These are phyloP conservation scores for Ellobium chinense DNA, from an alignment of 2,888 invertebrate species.

Conservation along the genomic window DNA sequence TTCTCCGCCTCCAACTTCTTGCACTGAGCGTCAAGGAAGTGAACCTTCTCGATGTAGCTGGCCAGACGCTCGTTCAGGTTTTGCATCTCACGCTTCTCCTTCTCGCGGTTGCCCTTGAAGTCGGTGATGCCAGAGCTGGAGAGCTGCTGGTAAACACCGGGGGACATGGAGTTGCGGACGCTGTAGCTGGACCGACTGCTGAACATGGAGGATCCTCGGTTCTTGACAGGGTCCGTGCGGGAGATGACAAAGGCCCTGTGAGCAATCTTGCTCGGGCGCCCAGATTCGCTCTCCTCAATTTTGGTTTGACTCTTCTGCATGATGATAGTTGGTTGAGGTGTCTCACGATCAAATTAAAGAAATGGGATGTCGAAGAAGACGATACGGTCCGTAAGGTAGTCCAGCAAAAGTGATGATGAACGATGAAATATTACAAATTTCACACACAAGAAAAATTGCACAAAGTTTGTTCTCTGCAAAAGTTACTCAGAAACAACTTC, in stretches of 20 bases:
- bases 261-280: slow-evolving; percentile 34
- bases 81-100: slow-evolving; percentile 80
- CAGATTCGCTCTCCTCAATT: background rate
- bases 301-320: slow-evolving; percentile 20
- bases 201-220: background rate
- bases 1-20: slow-evolving; percentile 73
- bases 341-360: background rate
- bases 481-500: slow-evolving; percentile 21
- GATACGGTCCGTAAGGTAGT: background rate
- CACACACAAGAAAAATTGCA: background rate
- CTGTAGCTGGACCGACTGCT: background rate
- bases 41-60: slow-evolving; percentile 80
- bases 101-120: slow-evolving; percentile 78
- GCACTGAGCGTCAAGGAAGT: slow-evolving; percentile 77
- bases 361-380: background rate
- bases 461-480: background rate
- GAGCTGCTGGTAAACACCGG: slow-evolving; percentile 58
- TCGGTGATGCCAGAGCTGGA: slow-evolving; percentile 76
- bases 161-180: slow-evolving; percentile 34
- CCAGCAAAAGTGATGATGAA: background rate
- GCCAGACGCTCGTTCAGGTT: slow-evolving; percentile 81
- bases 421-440: background rate
- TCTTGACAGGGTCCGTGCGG: background rate
- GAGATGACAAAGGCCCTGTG: slow-evolving; percentile 35
- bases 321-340: background rate